Evolutionary conservation across 2,113 vertebrate genomes (phyloP).

Genomic region (Xiphias gladius): DNA sequence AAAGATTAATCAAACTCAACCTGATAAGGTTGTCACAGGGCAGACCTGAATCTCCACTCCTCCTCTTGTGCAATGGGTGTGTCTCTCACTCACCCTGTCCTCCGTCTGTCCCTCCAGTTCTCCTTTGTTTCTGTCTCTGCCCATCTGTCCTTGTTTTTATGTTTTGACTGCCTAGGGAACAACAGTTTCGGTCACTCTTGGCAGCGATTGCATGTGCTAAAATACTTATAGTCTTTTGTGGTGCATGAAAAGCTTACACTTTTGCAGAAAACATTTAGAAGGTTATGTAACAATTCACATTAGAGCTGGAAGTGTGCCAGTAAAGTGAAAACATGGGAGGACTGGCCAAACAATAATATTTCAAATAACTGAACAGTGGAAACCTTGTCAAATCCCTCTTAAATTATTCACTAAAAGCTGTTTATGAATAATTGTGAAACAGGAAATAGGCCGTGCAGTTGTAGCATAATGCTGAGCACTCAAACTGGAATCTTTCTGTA

Average conservation of each 20-base stretch:
- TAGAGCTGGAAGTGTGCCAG: not conserved
- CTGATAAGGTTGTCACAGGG: slow-evolving; percentile 17
- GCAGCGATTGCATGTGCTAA: not conserved
- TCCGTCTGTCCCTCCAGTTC: not conserved
- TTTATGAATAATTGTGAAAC: not conserved
- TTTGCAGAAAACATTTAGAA: not conserved
- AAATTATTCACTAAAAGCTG: not conserved
- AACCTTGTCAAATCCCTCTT: not conserved
- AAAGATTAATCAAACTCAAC: slow-evolving; percentile 34
- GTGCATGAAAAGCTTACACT: not conserved
- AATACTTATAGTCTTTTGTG: not conserved
- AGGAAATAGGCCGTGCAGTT: not conserved
- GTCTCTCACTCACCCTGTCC: not conserved
- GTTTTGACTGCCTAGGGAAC: not conserved
- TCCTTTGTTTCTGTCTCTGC: not conserved
- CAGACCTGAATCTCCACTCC: slow-evolving; percentile 34
- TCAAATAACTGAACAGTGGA: not conserved
- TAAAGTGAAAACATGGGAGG: slow-evolving; percentile 21
- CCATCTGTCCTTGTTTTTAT: slow-evolving; percentile 7
- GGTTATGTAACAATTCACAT: slow-evolving; percentile 7
- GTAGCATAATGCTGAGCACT: not conserved
- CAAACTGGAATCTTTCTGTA: too few species aligned
- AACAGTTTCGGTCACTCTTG: not conserved
- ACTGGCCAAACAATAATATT: slow-evolving; percentile 9
- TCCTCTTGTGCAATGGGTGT: slow-evolving; percentile 38